A percentile compares a stretch with the other conserved stretches of the same genome.
These are phyloP conservation scores for Eucera pruinosa DNA, from an alignment of 2,888 invertebrate genomes.

Conservation along the genomic window DNA sequence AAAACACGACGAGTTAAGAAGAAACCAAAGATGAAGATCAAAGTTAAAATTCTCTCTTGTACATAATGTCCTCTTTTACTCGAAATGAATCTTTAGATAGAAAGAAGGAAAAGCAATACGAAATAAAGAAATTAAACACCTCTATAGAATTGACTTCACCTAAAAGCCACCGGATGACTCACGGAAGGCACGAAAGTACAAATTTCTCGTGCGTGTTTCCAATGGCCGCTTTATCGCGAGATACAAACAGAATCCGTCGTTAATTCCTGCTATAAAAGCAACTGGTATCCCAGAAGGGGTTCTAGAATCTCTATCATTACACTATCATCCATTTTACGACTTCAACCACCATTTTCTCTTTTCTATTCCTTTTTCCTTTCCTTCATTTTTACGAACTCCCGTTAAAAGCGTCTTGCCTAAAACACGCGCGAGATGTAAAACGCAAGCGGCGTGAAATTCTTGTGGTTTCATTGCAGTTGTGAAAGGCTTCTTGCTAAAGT, in stretches of 20 bases:
- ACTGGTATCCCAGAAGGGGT: constrained; percentile 11
- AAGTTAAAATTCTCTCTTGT: no score
- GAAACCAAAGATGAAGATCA: no score
- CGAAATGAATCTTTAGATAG: not conserved
- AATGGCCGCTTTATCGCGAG: constrained; percentile 14
- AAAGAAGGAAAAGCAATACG: not conserved
- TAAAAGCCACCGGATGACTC: not conserved
- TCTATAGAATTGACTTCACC: not conserved
- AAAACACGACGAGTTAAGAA: no score
- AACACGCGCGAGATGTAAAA: constrained; percentile 20
- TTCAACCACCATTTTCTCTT: not conserved
- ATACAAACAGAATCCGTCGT: constrained; percentile 30
- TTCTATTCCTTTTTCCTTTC: not conserved
- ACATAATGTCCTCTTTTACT: no score
- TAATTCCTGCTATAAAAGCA: constrained; percentile 38
- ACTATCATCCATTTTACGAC: constrained; percentile 4
- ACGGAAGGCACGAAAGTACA: constrained; percentile 6
- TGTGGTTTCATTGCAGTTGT: not conserved
- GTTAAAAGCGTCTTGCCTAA: constrained; percentile 39
- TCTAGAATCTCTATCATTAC: not conserved
- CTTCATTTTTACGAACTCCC: constrained; percentile 28
- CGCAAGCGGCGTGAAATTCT: constrained; percentile 30
- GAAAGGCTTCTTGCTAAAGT: constrained; percentile 21
- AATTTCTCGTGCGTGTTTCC: constrained; percentile 12
- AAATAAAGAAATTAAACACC: not conserved